Evolutionary conservation across 1,140 invertebrate species (phyloP).

Genomic region (Drosophila pandora): DNA sequence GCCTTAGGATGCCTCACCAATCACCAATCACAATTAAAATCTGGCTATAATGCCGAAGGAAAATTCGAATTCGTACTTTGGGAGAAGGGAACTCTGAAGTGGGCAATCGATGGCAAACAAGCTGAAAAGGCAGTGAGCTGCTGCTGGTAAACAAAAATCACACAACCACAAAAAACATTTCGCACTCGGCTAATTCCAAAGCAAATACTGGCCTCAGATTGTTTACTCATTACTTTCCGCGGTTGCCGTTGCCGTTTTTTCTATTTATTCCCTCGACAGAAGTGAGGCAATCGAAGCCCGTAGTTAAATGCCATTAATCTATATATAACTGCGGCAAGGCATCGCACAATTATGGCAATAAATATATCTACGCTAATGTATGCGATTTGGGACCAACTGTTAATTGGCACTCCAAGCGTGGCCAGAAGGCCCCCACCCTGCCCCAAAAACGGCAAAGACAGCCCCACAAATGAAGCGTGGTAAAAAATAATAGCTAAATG

Average conservation of each 20-base stretch:
- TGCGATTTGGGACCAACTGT: constrained; percentile 59
- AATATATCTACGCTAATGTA: constrained; percentile 57
- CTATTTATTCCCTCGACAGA: constrained; percentile 8
- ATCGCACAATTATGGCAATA: constrained; percentile 58
- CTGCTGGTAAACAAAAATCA: constrained; percentile 47
- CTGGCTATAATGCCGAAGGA: constrained; percentile 1
- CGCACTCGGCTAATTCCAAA: constrained; percentile 59
- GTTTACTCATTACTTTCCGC: constrained; percentile 58
- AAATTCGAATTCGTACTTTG: neutral
- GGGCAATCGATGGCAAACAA: neutral
- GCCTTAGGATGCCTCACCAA: neutral
- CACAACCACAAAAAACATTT: constrained; percentile 53
- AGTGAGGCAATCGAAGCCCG: constrained; percentile 39
- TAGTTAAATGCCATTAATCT: constrained; percentile 49
- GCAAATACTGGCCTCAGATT: constrained; percentile 62
- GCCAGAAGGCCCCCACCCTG: constrained; percentile 22
- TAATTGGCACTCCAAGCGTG: constrained; percentile 63
- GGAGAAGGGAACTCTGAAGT: constrained; percentile 8
- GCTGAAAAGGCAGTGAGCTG: constrained; percentile 16
- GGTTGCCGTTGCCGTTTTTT: constrained; percentile 16
- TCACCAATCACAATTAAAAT: constrained; percentile 7
- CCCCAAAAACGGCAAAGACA: constrained; percentile 40
- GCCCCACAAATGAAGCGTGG: constrained; percentile 53
- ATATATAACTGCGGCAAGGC: constrained; percentile 48
- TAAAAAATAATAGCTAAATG: constrained; percentile 56